phyloP scores from a whole-genome alignment of 2,113 vertebrate species.

The Dicentrarchus labrax region DNA sequence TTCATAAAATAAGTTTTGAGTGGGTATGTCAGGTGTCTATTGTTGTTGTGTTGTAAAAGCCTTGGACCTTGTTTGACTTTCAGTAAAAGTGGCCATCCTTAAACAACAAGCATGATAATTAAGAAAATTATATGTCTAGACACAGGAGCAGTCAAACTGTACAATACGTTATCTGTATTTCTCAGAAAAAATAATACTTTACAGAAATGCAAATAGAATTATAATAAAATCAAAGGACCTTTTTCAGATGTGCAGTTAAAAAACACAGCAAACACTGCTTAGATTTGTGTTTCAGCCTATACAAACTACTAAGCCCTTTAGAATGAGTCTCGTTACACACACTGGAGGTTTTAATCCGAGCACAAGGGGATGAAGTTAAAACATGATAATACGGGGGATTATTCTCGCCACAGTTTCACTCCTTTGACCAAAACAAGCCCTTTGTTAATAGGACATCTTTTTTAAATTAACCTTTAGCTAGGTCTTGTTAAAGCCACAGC shows the following conservation, averaged over 20 bases:
- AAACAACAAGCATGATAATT: neutral
- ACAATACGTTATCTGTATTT: neutral
- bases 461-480: slow-evolving; percentile 34
- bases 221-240: neutral
- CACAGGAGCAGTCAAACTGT: neutral
- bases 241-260: neutral
- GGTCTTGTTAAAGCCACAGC: slow-evolving; percentile 8
- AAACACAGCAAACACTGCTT: slow-evolving; percentile 13
- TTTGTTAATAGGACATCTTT: slow-evolving; percentile 35
- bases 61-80: neutral
- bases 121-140: neutral
- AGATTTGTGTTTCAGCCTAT: slow-evolving; percentile 30
- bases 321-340: slow-evolving; percentile 53
- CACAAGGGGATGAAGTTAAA: slow-evolving; percentile 47
- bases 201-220: too few species aligned
- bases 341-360: slow-evolving; percentile 60
- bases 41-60: neutral
- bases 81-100: neutral
- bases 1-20: neutral
- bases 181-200: neutral
- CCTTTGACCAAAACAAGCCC: slow-evolving; percentile 55
- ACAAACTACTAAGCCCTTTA: slow-evolving; percentile 57
- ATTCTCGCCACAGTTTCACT: slow-evolving; percentile 57
- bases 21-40: neutral
- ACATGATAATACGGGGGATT: slow-evolving; percentile 66